A percentile compares a stretch with the other conserved stretches of the same genome.
phyloP scores from a whole-genome alignment of 2,888 invertebrate genomes.

The Trissolcus brochymenae region DNA sequence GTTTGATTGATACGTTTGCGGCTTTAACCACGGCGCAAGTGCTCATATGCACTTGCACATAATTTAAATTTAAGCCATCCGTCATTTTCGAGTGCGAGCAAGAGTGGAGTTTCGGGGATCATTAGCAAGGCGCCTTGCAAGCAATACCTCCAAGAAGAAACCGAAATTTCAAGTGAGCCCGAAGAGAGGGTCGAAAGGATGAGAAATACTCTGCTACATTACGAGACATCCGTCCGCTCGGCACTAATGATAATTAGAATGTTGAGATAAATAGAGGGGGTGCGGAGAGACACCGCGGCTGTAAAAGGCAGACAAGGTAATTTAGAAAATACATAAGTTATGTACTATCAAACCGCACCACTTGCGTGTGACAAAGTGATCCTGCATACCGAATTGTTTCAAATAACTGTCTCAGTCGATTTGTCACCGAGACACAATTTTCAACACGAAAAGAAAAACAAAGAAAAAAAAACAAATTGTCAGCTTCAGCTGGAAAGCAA shows the following conservation, averaged over 20 bases:
- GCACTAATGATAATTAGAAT: conserved; percentile 74
- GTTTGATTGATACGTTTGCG: conserved; percentile 56
- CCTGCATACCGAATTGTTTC: conserved; percentile 10
- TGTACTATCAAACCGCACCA: conserved; percentile 53
- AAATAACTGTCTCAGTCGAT: neutral
- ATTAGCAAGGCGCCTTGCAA: conserved; percentile 60
- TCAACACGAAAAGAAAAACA: neutral
- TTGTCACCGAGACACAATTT: neutral
- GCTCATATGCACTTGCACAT: conserved; percentile 60
- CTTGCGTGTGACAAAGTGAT: conserved; percentile 34
- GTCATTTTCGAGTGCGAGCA: conserved; percentile 56
- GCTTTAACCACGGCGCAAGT: conserved; percentile 54
- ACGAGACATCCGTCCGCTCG: conserved; percentile 70
- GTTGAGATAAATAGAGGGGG: conserved; percentile 69
- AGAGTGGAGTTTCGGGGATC: conserved; percentile 33
- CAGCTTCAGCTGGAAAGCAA: no score
- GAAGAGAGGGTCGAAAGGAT: conserved; percentile 64
- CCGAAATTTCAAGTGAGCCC: conserved; percentile 54
- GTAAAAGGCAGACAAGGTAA: conserved; percentile 57
- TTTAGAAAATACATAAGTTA: conserved; percentile 55
- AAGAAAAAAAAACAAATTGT: neutral
- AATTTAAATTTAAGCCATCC: conserved; percentile 59
- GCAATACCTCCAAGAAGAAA: conserved; percentile 62
- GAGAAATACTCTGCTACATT: conserved; percentile 66
- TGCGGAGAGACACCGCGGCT: conserved; percentile 39